These are phyloP conservation scores for Pollenia amentaria DNA, from an alignment of 2,888 invertebrate species.

Conservation along the genomic window DNA sequence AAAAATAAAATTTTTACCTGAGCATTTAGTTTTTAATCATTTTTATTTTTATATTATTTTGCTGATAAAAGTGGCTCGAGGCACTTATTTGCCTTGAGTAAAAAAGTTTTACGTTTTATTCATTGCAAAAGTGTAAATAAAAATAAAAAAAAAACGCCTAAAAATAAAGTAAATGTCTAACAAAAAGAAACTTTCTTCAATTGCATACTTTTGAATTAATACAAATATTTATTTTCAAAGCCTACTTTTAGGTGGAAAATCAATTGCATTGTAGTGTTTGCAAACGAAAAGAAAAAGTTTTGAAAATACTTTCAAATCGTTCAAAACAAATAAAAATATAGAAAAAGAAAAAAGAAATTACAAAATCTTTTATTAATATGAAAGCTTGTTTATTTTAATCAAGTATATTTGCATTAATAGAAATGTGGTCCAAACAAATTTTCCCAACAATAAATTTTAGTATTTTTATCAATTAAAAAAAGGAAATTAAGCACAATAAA, in stretches of 20 bases:
- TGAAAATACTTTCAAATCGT: background rate
- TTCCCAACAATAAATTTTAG: no score
- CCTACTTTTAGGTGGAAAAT: constrained; percentile 53
- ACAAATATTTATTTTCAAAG: constrained; percentile 50
- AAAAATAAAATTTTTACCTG: constrained; percentile 32
- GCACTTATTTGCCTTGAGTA: constrained; percentile 47
- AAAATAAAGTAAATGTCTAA: constrained; percentile 23
- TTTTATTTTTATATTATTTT: constrained; percentile 50
- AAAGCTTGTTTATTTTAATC: no score
- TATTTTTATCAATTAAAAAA: no score
- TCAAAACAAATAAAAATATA: background rate
- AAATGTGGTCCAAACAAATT: no score
- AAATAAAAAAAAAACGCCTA: constrained; percentile 3
- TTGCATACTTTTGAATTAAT: constrained; percentile 54
- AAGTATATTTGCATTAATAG: no score
- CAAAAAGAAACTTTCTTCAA: constrained; percentile 60
- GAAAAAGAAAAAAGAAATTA: no score
- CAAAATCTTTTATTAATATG: no score
- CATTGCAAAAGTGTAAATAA: constrained; percentile 43
- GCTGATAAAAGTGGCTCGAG: constrained; percentile 38
- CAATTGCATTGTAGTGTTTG: constrained; percentile 2
- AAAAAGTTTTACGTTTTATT: constrained; percentile 57
- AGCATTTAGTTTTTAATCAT: constrained; percentile 60
- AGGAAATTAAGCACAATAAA: no score
- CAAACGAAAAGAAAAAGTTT: background rate